Evolutionary conservation across 1,140 invertebrate genomes (phyloP).

Genomic region (Apis florea): DNA sequence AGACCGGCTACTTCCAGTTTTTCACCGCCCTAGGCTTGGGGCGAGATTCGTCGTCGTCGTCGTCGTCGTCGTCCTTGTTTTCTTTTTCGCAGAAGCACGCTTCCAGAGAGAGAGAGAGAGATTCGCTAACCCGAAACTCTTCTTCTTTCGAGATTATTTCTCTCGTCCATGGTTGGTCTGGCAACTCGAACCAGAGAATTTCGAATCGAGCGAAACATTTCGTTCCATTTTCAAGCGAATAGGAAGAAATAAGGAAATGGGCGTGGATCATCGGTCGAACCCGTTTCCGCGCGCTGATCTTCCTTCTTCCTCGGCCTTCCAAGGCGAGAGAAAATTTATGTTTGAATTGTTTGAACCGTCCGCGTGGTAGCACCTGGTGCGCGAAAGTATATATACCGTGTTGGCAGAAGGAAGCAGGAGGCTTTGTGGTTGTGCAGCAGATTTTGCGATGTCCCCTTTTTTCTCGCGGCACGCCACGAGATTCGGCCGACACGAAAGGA

Average conservation of each 20-base stretch:
- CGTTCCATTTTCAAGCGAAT: too few species aligned
- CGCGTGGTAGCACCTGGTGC: slow-evolving; percentile 73
- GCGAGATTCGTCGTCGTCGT: slow-evolving; percentile 31
- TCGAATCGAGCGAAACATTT: background rate
- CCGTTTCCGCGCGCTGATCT: slow-evolving; percentile 17
- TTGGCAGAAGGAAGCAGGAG: slow-evolving; percentile 49
- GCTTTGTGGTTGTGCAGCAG: slow-evolving; percentile 52
- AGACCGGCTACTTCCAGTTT: slow-evolving; percentile 42
- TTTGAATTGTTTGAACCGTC: slow-evolving; percentile 76
- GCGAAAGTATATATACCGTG: slow-evolving; percentile 70
- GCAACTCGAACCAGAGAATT: background rate
- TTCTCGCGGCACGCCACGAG: slow-evolving; percentile 7
- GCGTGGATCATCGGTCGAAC: slow-evolving; percentile 37
- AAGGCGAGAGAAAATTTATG: slow-evolving; percentile 72
- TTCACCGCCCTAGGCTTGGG: slow-evolving; percentile 14
- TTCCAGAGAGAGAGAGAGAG: too few species aligned
- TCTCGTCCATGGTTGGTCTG: background rate
- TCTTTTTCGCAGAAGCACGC: slow-evolving; percentile 4
- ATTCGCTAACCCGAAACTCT: slow-evolving; percentile 20
- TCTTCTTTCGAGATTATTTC: slow-evolving; percentile 30
- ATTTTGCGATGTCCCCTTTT: slow-evolving; percentile 60
- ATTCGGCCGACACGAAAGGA: background rate
- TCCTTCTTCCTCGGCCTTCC: slow-evolving; percentile 29
- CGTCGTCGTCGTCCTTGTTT: background rate
- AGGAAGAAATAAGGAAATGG: slow-evolving; percentile 27